Conservation (phyloP, 2,113 vertebrate species). For the Euleptes europaea region DNA sequence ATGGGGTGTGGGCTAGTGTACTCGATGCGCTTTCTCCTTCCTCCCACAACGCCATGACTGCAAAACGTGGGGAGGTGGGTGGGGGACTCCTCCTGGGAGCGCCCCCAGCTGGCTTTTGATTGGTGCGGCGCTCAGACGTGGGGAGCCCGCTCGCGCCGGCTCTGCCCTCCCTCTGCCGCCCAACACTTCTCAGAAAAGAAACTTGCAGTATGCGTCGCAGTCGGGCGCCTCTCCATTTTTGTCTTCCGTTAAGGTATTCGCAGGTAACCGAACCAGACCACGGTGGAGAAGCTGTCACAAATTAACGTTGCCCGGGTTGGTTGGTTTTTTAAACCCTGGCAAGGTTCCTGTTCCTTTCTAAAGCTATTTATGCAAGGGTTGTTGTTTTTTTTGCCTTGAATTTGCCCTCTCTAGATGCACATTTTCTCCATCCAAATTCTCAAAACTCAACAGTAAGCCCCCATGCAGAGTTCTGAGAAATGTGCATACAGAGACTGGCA, state of each 20-base stretch:
- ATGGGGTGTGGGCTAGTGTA: slow-evolving; percentile 11
- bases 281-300: neutral
- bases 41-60: slow-evolving; percentile 65
- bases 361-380: too few relatives aligned
- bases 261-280: neutral
- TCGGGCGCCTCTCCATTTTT: neutral
- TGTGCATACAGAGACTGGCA: too few relatives aligned
- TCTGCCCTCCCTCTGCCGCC: neutral
- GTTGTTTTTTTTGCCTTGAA: too few relatives aligned
- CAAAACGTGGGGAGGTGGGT: slow-evolving; percentile 63
- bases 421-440: too few relatives aligned
- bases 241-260: neutral
- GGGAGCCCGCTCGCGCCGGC: slow-evolving; percentile 29
- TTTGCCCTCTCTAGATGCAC: too few relatives aligned
- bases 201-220: neutral
- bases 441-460: too few relatives aligned
- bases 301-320: neutral
- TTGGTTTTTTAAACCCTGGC: fast-evolving
- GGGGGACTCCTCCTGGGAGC: slow-evolving; percentile 45
- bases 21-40: slow-evolving; percentile 5
- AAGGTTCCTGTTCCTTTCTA: neutral
- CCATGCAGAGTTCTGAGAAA: too few relatives aligned
- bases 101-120: slow-evolving; percentile 53
- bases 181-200: neutral
- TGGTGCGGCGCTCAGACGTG: slow-evolving; percentile 63